Evolutionary conservation across 2,888 invertebrate genomes (phyloP).

Genomic region (Megalurothrips usitatus): DNA sequence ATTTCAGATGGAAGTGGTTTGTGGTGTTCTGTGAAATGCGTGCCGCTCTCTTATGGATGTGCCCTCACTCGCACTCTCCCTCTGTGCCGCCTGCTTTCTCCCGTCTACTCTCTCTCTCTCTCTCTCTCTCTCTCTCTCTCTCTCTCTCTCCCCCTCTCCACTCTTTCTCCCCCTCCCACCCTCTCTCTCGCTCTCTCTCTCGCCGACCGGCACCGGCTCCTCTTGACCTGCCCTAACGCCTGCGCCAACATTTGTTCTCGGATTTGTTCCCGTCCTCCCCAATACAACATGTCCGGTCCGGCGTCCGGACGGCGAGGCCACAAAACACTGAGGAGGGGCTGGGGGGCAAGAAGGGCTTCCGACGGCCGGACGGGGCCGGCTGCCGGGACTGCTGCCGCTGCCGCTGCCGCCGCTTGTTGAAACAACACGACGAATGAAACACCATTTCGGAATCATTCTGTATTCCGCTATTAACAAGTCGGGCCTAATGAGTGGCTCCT

Average conservation of each 20-base stretch:
- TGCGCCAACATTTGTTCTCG: constrained; percentile 13
- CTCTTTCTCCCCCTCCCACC: neutral
- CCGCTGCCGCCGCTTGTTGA: neutral
- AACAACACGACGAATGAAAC: neutral
- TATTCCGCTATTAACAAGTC: neutral
- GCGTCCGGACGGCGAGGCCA: too few relatives aligned
- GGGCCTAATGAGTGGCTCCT: neutral
- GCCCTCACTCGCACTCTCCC: neutral
- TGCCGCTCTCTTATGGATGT: constrained; percentile 11
- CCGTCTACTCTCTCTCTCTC: neutral
- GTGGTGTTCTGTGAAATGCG: constrained; percentile 19
- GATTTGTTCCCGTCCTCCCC: neutral
- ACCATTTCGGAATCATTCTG: neutral
- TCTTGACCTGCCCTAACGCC: neutral
- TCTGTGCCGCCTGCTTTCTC: neutral
- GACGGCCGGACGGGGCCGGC: too few relatives aligned
- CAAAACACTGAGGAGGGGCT: neutral
- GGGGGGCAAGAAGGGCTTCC: neutral
- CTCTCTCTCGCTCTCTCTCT: neutral
- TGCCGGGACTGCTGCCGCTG: too few relatives aligned
- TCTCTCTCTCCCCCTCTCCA: neutral
- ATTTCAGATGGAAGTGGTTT: constrained; percentile 26
- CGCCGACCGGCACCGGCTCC: neutral
- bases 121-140: neutral
- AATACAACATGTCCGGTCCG: too few relatives aligned